A percentile compares a stretch with the other conserved stretches of the same genome.
Conservation (phyloP, 1,140 invertebrate species). For the Paralvinella palmiformis region DNA sequence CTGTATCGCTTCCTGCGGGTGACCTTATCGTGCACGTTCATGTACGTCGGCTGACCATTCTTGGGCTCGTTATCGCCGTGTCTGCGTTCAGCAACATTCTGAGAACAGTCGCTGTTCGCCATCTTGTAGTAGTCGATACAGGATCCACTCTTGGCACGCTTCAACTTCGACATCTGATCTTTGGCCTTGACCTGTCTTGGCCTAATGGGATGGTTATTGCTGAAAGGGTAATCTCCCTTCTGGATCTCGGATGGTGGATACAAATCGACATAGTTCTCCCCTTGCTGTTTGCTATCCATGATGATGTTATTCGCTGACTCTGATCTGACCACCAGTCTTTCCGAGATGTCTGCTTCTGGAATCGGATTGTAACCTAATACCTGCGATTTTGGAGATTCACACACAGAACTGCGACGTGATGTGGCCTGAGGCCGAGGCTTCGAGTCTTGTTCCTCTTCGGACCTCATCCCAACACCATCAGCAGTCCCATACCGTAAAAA, state of each 20-base stretch:
- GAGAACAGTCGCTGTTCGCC: background rate
- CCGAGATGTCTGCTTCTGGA: background rate
- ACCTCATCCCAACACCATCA: no score
- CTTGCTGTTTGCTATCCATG: no score
- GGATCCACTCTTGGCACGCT: slow-evolving; percentile 6
- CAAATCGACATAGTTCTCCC: no score
- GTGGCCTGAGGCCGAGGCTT: background rate
- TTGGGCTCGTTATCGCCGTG: no score
- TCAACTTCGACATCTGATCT: background rate
- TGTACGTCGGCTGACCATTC: no score
- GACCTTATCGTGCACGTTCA: no score
- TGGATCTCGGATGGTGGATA: no score
- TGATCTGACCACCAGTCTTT: background rate
- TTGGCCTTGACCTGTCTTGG: background rate
- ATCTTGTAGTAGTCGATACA: background rate
- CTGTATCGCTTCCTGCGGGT: no score
- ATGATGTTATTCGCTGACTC: no score
- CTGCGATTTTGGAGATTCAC: no score
- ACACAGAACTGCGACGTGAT: background rate
- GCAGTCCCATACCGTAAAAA: background rate
- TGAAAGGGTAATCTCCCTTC: background rate
- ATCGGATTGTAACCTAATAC: no score
- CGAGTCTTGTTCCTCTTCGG: background rate
- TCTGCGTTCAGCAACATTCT: no score
- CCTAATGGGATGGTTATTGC: background rate